A percentile compares a stretch with the other conserved stretches of the same genome.
phyloP scores from a whole-genome alignment of 2,797 vertebrate species.

The Tokudaia tokunoshimensis region DNA sequence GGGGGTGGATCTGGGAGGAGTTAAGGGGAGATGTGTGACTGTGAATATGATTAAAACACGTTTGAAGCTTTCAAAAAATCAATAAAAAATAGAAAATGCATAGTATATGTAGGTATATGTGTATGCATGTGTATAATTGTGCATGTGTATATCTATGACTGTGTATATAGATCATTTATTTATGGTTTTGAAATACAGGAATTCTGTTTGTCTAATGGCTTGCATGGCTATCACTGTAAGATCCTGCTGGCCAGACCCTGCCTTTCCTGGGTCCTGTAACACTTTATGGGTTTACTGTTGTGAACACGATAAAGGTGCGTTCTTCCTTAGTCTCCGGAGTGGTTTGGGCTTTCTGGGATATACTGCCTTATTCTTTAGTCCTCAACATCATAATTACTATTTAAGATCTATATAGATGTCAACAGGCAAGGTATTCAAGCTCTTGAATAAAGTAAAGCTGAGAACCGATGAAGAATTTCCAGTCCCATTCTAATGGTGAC shows the following conservation, averaged over 20 bases:
- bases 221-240: neutral
- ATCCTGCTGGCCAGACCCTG: neutral
- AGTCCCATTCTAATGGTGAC: neutral
- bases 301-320: neutral
- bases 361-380: rapidly evolving
- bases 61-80: neutral
- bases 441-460: neutral
- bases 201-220: neutral
- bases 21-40: neutral
- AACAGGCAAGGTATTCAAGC: neutral
- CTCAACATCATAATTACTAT: neutral
- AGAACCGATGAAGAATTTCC: neutral
- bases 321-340: neutral
- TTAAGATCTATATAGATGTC: neutral
- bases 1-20: neutral
- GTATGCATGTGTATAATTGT: neutral
- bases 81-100: neutral
- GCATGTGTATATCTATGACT: neutral
- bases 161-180: neutral
- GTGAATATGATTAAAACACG: neutral
- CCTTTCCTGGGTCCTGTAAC: neutral
- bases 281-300: neutral
- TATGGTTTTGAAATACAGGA: neutral
- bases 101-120: too few relatives aligned
- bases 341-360: rapidly evolving